Conservation (phyloP, 2,797 vertebrate species). For the Hyperoplus lanceolatus region DNA sequence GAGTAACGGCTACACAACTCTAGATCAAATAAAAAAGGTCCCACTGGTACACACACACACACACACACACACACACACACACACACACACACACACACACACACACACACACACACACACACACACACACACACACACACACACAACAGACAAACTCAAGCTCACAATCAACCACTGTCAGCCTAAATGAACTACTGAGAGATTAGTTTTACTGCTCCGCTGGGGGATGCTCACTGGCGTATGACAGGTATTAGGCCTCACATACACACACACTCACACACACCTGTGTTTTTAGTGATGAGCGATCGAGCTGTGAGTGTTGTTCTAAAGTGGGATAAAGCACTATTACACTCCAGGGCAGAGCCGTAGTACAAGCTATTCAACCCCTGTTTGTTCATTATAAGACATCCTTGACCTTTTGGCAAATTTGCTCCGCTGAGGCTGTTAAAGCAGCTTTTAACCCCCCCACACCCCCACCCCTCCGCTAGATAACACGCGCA, state of each 20-base stretch:
- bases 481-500: conserved; percentile 33
- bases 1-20: conserved; percentile 17
- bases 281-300: conserved; percentile 18
- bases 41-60: background rate
- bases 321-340: conserved; percentile 51
- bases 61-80: background rate
- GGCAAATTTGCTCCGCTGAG: conserved; percentile 42
- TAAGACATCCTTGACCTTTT: conserved; percentile 64
- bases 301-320: conserved; percentile 8
- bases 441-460: conserved; percentile 26
- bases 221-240: conserved; percentile 44
- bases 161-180: conserved; percentile 7
- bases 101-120: background rate
- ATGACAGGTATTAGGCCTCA: conserved; percentile 39
- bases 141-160: conserved; percentile 1
- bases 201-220: conserved; percentile 42
- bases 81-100: conserved; percentile 2
- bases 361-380: conserved; percentile 25
- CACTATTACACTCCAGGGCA: background rate
- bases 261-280: too few species aligned
- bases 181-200: conserved; percentile 39
- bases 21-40: background rate
- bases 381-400: conserved; percentile 43
- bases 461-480: too few species aligned
- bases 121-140: conserved; percentile 2